Evolutionary conservation across 2,113 vertebrate genomes (phyloP), one percentile per base, ranked within the genome.

Genomic region (Podocnemis expansa): DNA sequence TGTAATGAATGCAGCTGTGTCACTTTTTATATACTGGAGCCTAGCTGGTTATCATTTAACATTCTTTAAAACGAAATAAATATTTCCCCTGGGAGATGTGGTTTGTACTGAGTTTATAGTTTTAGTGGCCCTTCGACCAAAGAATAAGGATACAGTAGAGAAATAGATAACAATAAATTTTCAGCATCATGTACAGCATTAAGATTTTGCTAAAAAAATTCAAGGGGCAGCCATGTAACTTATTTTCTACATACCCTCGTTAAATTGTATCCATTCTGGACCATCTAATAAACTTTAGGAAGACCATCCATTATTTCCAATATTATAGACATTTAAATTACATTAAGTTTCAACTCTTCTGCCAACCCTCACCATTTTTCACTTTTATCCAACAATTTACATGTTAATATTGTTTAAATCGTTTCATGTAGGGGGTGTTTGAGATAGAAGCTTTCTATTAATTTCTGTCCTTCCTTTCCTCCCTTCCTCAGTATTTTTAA

Each of bases 51-150:
- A 79, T 58, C 52, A 58, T 70, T 92, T 92, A 79, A 90, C 85
- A 82, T 38, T 84, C n/a, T 90, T 63, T 90, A 55, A 84, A 86
- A 73, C 78, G 24, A 89, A 88, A 84, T 34, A 82, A 91, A 82
- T 47, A 34, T n/a, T 89, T 60, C 10, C n/a, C 29, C 6, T 45
- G 43, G 45, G 43, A 93, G 43, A 88, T 27, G 27, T 2, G 14
- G 25, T 55, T 78, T 41, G 55, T 19, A 63, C 17, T 73, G 76
- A 85, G 5, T 88, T 60, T 88, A 52, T 80, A 6, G 80, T 29
- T 89, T 82, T 34, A 47, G 34, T 21, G 60, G 43, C 7, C 27
- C 41, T 38, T 0, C 1, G 70, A 67, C 6, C 34, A 78, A 31
- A 70, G 41, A 82, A 47, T 6, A 81, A 41, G 52, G 49, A 70